Conservation (phyloP, 2,113 vertebrate species). For the Eulemur rufifrons region DNA sequence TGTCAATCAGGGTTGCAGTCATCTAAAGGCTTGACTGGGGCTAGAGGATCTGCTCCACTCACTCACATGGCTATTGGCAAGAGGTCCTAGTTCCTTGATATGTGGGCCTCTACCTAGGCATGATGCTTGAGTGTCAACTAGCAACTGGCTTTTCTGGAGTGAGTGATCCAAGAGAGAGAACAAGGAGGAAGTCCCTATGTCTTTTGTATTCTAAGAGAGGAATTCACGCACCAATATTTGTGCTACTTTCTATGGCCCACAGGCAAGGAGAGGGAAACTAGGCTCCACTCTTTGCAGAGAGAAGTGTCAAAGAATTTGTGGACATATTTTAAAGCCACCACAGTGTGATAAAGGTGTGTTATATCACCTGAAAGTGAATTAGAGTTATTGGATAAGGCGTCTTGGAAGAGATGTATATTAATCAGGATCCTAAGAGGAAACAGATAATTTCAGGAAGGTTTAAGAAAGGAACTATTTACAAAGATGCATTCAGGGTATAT, state of each 20-base stretch:
- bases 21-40: neutral
- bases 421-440: neutral
- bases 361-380: neutral
- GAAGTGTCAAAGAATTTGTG: neutral
- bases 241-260: neutral
- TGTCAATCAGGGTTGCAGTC: neutral
- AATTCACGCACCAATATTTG: neutral
- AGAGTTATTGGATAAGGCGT: neutral
- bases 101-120: neutral
- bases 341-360: neutral
- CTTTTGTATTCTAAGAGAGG: neutral
- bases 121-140: neutral
- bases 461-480: neutral
- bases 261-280: neutral
- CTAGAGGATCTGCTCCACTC: neutral
- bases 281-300: neutral
- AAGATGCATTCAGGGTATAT: neutral
- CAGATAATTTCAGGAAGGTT: neutral
- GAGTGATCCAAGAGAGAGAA: neutral
- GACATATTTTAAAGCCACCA: constrained; percentile 11
- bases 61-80: neutral
- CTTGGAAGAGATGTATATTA: neutral
- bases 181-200: neutral
- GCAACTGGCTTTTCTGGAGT: neutral
- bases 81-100: neutral